A percentile compares a stretch with the other conserved stretches of the same genome.
phyloP scores from a whole-genome alignment of 1,140 invertebrate species.

The Penaeus indicus region DNA sequence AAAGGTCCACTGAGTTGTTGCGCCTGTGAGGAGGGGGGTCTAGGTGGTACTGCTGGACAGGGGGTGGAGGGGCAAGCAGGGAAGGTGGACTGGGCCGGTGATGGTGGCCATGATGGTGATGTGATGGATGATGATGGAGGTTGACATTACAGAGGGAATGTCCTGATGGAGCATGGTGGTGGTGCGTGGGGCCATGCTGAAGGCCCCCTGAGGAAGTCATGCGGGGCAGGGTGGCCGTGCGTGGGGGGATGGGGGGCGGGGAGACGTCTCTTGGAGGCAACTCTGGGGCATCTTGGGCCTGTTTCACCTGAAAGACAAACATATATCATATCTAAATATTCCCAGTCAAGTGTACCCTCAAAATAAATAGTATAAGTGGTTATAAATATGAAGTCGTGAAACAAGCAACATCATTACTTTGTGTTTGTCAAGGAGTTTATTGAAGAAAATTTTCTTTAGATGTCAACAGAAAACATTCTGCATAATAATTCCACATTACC shows the following conservation, averaged over 20 bases:
- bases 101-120: constrained; percentile 30
- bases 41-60: constrained; percentile 57
- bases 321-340: no score
- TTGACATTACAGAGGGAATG: constrained; percentile 29
- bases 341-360: neutral
- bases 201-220: constrained; percentile 68
- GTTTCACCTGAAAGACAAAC: constrained; percentile 70
- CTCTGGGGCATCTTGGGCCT: constrained; percentile 76
- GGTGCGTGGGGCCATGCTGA: constrained; percentile 41
- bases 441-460: neutral
- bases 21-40: constrained; percentile 59
- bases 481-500: neutral
- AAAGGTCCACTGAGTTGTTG: constrained; percentile 58
- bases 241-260: constrained; percentile 76
- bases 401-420: neutral
- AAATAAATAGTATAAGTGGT: neutral
- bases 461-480: neutral
- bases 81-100: constrained; percentile 31
- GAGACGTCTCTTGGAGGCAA: constrained; percentile 76
- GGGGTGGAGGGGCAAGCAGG: constrained; percentile 34
- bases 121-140: constrained; percentile 37
- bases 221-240: constrained; percentile 71
- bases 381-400: neutral
- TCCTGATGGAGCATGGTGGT: constrained; percentile 41
- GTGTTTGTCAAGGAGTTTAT: neutral